A percentile compares a stretch with the other conserved stretches of the same genome.
Evolutionary conservation across 2,888 invertebrate species (phyloP).

Genomic region (Leucozona laternaria): DNA sequence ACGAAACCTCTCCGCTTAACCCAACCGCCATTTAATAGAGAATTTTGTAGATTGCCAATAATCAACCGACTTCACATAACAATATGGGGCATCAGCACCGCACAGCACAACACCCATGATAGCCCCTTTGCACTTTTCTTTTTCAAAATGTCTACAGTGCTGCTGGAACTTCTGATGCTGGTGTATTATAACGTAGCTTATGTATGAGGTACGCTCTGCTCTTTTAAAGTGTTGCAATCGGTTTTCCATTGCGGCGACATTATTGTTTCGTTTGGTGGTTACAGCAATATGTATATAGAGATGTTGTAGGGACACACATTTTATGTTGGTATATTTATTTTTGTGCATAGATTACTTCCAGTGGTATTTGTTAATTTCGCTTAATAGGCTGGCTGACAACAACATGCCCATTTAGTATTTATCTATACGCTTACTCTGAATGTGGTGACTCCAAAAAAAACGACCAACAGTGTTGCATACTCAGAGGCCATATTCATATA

Average conservation of each 20-base stretch:
- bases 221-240: slow-evolving; percentile 69
- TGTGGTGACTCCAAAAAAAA: slow-evolving; percentile 39
- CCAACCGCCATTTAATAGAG: slow-evolving; percentile 50
- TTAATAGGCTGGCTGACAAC: slow-evolving; percentile 74
- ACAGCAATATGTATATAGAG: slow-evolving; percentile 29
- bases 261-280: slow-evolving; percentile 74
- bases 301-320: slow-evolving; percentile 2
- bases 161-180: slow-evolving; percentile 14
- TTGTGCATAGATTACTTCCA: slow-evolving; percentile 67
- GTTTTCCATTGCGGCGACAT: slow-evolving; percentile 75
- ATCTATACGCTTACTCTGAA: neutral
- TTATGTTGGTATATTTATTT: slow-evolving; percentile 48
- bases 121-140: slow-evolving; percentile 54
- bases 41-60: slow-evolving; percentile 74
- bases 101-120: neutral
- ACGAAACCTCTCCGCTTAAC: slow-evolving; percentile 3
- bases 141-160: slow-evolving; percentile 41
- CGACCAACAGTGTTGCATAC: neutral
- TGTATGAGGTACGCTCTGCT: neutral
- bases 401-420: slow-evolving; percentile 63
- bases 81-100: slow-evolving; percentile 30
- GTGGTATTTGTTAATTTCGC: slow-evolving; percentile 74
- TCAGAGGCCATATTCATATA: slow-evolving; percentile 63
- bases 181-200: neutral
- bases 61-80: slow-evolving; percentile 68